Conservation (phyloP, 2,797 vertebrate species). For the Gobionotothen gibberifrons region DNA sequence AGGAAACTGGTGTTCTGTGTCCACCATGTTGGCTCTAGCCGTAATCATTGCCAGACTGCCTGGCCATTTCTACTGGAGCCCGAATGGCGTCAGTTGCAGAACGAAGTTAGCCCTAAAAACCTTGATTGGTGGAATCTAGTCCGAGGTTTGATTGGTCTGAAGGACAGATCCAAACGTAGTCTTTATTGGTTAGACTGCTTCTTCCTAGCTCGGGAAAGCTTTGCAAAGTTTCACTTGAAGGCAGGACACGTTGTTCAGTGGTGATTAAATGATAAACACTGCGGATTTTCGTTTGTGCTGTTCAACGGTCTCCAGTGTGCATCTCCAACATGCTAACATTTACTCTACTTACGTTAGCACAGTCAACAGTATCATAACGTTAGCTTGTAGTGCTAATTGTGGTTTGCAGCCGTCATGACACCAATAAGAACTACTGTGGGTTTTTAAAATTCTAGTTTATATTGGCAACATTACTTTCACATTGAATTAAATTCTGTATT, state of each 20-base stretch:
- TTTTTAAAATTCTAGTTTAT: not conserved
- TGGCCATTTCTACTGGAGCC: conserved; percentile 61
- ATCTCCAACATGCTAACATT: conserved; percentile 57
- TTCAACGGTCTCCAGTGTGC: conserved; percentile 15
- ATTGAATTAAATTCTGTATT: not conserved
- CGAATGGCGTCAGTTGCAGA: conserved; percentile 86
- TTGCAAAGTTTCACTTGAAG: conserved; percentile 80
- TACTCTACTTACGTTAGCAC: conserved; percentile 48
- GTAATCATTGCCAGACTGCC: accelerated
- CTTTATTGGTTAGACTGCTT: conserved; percentile 89
- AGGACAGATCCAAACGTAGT: conserved; percentile 89
- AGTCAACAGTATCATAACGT: conserved; percentile 4
- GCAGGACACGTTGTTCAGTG: conserved; percentile 46
- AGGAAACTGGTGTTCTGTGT: conserved; percentile 70
- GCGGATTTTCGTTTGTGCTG: conserved; percentile 13
- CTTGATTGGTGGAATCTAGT: conserved; percentile 93
- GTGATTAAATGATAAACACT: conserved; percentile 29
- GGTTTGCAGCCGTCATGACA: not conserved
- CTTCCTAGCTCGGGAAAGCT: conserved; percentile 81
- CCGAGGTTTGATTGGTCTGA: conserved; percentile 93
- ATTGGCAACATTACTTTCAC: not conserved
- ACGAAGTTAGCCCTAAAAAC: conserved; percentile 86
- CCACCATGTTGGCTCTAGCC: conserved; percentile 83
- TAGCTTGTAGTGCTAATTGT: conserved; percentile 25
- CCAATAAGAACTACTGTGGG: not conserved